These are phyloP conservation scores for Lepus americanus DNA, from an alignment of 2,113 vertebrate genomes.

Conservation along the genomic window DNA sequence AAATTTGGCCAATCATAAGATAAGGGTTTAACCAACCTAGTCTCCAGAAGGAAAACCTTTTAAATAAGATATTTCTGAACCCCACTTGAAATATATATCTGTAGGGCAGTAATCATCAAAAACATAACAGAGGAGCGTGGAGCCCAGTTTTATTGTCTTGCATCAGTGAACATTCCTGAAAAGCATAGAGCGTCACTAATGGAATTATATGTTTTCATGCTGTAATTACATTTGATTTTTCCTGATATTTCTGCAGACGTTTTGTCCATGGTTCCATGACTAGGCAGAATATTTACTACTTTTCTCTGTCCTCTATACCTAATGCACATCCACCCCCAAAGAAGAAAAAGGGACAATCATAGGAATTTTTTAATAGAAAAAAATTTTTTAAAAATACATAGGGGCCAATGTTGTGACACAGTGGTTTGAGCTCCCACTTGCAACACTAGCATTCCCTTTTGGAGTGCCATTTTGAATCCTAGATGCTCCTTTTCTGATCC, in stretches of 20 bases:
- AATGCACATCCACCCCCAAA: background rate
- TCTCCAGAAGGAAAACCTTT: conserved; percentile 57
- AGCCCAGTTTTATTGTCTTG: conserved; percentile 62
- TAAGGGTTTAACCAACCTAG: background rate
- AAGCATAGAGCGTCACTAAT: conserved; percentile 82
- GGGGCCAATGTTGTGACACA: no score
- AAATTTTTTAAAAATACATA: background rate
- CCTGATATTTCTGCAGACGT: conserved; percentile 76
- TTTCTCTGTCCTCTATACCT: conserved; percentile 18
- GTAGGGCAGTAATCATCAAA: conserved; percentile 69
- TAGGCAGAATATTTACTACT: conserved; percentile 72
- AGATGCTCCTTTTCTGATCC: no score
- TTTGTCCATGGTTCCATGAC: conserved; percentile 75
- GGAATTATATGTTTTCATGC: conserved; percentile 84
- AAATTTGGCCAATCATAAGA: background rate
- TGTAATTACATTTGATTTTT: conserved; percentile 83
- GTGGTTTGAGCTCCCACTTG: no score
- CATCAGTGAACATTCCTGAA: conserved; percentile 81
- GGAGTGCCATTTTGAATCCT: no score
- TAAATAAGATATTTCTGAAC: conserved; percentile 56
- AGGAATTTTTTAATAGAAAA: background rate
- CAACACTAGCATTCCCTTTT: no score
- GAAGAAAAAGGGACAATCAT: background rate
- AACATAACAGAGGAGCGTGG: conserved; percentile 22
- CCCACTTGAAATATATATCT: conserved; percentile 70